These are phyloP conservation scores for Hydrozoanthus tunicans DNA, from an alignment of 64 coral and sea anemone species.

Conservation along the genomic window DNA sequence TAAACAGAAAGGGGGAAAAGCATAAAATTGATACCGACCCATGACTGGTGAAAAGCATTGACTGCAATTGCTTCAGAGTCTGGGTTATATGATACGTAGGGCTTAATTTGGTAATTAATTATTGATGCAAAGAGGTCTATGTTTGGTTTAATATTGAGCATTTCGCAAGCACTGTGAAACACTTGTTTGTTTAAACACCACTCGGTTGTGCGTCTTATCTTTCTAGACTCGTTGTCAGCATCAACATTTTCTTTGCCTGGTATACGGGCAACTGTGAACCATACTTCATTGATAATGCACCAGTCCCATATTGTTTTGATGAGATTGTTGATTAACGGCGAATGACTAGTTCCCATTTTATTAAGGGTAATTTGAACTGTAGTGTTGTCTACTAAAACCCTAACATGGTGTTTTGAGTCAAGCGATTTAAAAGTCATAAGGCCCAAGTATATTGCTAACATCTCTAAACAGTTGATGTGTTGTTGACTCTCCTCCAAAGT, in stretches of 20 bases:
- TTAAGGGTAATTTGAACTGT: neutral
- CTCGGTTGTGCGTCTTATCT: slow-evolving; percentile 23
- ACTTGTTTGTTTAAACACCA: slow-evolving; percentile 4
- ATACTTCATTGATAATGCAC: slow-evolving; percentile 13
- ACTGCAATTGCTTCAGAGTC: neutral
- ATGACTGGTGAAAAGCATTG: slow-evolving; percentile 18
- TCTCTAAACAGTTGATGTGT: no score
- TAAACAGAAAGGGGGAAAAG: neutral
- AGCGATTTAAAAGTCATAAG: no score
- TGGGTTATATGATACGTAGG: neutral
- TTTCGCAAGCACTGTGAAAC: neutral
- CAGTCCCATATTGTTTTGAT: slow-evolving; percentile 35
- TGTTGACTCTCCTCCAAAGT: no score
- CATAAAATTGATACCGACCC: slow-evolving; percentile 28
- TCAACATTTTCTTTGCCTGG: slow-evolving; percentile 62
- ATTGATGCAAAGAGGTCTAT: slow-evolving; percentile 17
- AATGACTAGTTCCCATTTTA: slow-evolving; percentile 67
- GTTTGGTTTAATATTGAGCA: neutral
- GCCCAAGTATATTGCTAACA: no score
- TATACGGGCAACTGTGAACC: slow-evolving; percentile 38
- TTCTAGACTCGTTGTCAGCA: slow-evolving; percentile 47
- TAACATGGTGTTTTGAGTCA: no score
- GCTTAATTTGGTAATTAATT: slow-evolving; percentile 6
- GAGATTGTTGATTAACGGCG: slow-evolving; percentile 41
- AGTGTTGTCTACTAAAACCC: no score